These are phyloP conservation scores for Scophthalmus maximus DNA, from an alignment of 2,113 vertebrate species.

Conservation along the genomic window DNA sequence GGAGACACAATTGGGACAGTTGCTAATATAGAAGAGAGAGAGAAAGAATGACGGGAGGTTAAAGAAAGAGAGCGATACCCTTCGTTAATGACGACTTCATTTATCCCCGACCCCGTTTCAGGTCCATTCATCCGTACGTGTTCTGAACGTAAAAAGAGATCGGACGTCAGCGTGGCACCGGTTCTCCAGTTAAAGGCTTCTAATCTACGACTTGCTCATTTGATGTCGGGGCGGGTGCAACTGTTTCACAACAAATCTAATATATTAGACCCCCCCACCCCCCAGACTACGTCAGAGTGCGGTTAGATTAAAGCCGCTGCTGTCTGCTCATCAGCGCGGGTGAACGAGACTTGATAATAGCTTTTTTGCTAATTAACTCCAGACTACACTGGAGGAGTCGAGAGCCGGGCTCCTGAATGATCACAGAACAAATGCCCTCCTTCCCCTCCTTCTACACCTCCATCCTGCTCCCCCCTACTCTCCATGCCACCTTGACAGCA, in stretches of 20 bases:
- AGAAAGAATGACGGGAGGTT: not conserved
- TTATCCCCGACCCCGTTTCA: slow-evolving; percentile 18
- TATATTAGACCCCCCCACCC: slow-evolving; percentile 51
- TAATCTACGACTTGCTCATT: slow-evolving; percentile 38
- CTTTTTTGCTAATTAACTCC: slow-evolving; percentile 75
- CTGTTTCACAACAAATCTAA: slow-evolving; percentile 42
- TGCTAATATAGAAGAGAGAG: slow-evolving; percentile 27
- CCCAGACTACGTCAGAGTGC: slow-evolving; percentile 36
- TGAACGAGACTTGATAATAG: slow-evolving; percentile 68
- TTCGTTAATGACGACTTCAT: slow-evolving; percentile 37
- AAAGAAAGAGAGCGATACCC: not conserved
- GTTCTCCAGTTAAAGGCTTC: slow-evolving; percentile 36
- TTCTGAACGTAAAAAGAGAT: slow-evolving; percentile 24
- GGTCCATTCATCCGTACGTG: not conserved
- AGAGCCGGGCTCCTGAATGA: slow-evolving; percentile 54
- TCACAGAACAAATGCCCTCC: slow-evolving; percentile 58
- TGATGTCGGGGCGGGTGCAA: slow-evolving; percentile 26
- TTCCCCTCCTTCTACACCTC: not conserved
- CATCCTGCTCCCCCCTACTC: slow-evolving; percentile 21
- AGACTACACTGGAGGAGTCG: slow-evolving; percentile 57
- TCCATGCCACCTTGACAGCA: slow-evolving; percentile 50
- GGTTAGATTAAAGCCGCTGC: slow-evolving; percentile 58
- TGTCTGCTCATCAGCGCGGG: slow-evolving; percentile 59
- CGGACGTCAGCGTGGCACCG: slow-evolving; percentile 20
- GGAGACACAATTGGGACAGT: slow-evolving; percentile 66